Evolutionary conservation across 2,888 invertebrate genomes (phyloP), one percentile per base, ranked within the genome.

Genomic region (Hemicrepidius hirtus): DNA sequence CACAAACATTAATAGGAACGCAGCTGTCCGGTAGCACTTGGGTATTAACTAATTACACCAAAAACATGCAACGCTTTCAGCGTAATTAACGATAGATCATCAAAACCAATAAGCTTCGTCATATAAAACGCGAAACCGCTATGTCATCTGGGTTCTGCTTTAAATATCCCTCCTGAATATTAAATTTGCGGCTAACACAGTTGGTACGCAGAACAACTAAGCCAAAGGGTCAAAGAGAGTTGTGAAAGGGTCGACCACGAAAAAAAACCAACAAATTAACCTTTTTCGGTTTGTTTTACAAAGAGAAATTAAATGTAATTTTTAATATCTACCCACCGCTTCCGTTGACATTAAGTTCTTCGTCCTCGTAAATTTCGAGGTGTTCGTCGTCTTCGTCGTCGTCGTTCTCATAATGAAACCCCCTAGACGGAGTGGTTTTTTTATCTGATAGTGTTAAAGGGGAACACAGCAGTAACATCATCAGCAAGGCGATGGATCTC

Each of bases 401-500:
- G 76, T 86, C 86, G 64, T 84, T 84, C 76, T 84, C 85, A 78
- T 86, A 86, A 53, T 82, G 82, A 73, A 81, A 82, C 62, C 80
- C 81, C 68, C 81, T 81, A 60, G 84, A 83, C 28, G 84, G 82
- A 24, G 80, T 80, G 68, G 84, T 76, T 63, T 82, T 80, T 79
- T 85, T 84, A 60, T 82, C 84, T 73, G 79, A 75, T 74, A 83
- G 79, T 73, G 82, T 80, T 78, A 85, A 80, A 79, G 85, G 82
- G 78, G 83, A 84, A 81, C 84, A 84, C 76, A 87, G 82, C 82
- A 84, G 78, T 73, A 85, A 78, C 81, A 84, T 82, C 76, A 85
- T 76, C 77, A 80, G 80, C 79, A 83, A 72, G 74, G 80, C 79
- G 76, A 78, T 76, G 77, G 82, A 78, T 85, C 83, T 85, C 85